These are phyloP conservation scores for Globodera ellingtonae DNA, from an alignment of 1,140 invertebrate genomes.

Conservation along the genomic window DNA sequence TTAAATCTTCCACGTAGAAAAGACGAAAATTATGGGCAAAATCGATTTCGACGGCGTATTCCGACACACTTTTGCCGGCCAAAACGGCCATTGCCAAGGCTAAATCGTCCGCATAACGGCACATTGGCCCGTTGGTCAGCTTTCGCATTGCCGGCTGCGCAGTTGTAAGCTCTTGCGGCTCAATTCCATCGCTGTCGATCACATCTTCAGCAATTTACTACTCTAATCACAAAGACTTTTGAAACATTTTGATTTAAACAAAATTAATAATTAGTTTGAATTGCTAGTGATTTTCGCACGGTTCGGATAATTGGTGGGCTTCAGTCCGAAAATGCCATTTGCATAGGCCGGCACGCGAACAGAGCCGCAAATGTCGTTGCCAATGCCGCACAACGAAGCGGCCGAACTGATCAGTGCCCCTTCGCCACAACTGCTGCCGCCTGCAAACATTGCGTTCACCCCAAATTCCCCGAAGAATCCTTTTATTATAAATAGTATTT, in stretches of 20 bases:
- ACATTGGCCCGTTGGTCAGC: conserved; percentile 81
- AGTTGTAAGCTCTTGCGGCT: neutral
- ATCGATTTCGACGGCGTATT: conserved; percentile 29
- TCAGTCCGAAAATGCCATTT: conserved; percentile 92
- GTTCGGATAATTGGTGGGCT: conserved; percentile 72
- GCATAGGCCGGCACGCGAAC: conserved; percentile 92
- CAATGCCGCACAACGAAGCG: conserved; percentile 78
- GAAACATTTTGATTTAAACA: too few species aligned
- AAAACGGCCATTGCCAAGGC: conserved; percentile 70
- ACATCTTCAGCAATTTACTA: conserved; percentile 17
- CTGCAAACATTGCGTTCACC: conserved; percentile 66
- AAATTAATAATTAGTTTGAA: neutral
- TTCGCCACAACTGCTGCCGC: conserved; percentile 69
- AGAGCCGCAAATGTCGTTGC: conserved; percentile 92
- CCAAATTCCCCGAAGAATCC: too few species aligned
- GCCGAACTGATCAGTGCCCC: conserved; percentile 53
- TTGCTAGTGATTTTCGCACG: neutral
- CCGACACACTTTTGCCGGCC: conserved; percentile 34
- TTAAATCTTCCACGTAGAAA: conserved; percentile 61
- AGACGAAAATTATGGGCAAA: conserved; percentile 51
- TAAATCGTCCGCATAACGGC: conserved; percentile 77
- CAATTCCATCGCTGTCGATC: conserved; percentile 17
- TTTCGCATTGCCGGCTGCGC: conserved; percentile 25
- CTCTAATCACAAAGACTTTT: neutral
- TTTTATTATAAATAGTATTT: too few species aligned